These are phyloP conservation scores for Melospiza melodia DNA, from an alignment of 2,113 vertebrate genomes.

Conservation along the genomic window DNA sequence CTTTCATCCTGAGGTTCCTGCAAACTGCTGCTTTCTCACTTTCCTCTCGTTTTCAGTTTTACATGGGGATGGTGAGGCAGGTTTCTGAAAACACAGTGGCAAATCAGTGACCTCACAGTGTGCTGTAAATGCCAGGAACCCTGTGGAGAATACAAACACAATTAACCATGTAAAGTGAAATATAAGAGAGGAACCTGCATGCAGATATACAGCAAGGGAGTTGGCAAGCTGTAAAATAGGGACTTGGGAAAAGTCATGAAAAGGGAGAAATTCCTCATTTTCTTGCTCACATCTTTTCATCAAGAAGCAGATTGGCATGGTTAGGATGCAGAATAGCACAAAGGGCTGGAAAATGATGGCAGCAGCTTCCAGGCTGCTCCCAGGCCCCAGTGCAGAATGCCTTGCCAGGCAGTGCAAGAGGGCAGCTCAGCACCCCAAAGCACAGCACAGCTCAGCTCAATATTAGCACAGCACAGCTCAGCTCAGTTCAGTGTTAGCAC, in stretches of 20 bases:
- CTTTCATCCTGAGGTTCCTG: neutral
- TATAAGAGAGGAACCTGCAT: neutral
- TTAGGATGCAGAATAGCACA: neutral
- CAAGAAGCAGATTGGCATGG: accelerated
- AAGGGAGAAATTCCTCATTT: neutral
- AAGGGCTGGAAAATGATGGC: neutral
- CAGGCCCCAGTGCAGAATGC: neutral
- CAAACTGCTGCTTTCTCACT: neutral
- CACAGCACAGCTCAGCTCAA: neutral
- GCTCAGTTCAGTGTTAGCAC: neutral
- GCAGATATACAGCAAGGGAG: neutral
- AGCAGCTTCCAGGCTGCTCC: neutral
- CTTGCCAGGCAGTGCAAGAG: neutral
- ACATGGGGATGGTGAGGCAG: neutral
- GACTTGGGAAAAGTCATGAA: neutral
- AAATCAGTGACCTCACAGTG: neutral
- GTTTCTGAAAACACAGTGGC: neutral
- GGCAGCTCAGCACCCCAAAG: neutral
- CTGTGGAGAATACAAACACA: neutral
- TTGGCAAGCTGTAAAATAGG: neutral
- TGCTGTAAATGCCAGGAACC: neutral
- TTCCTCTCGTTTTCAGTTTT: neutral
- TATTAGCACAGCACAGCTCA: too few relatives aligned
- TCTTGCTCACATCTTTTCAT: neutral
- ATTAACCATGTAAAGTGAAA: neutral